Percentiles rank a stretch among this genome's conserved stretches.
Conservation (phyloP, 2,113 vertebrate species). For the Macrotis lagotis region DNA sequence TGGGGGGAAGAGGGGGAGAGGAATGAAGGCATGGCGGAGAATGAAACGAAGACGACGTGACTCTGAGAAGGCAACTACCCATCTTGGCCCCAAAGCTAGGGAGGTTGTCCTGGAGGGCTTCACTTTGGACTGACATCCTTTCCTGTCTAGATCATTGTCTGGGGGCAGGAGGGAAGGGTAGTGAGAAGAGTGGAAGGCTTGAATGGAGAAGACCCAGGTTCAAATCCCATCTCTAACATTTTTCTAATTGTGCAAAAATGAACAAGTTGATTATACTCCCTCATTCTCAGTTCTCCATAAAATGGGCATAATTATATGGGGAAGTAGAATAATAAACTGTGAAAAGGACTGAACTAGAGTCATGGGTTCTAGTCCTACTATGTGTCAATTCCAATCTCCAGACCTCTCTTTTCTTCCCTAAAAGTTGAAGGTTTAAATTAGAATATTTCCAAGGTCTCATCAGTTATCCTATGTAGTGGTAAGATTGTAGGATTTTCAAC, state of each 20-base stretch:
- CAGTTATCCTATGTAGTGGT: background rate
- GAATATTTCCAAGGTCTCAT: background rate
- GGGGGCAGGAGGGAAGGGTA: too few relatives aligned
- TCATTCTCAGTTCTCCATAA: background rate
- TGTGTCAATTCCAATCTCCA: background rate
- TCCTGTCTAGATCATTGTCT: background rate
- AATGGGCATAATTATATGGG: background rate
- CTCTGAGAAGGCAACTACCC: background rate
- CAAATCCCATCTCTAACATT: background rate
- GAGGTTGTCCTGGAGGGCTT: background rate
- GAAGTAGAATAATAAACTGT: background rate
- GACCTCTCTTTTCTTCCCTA: background rate
- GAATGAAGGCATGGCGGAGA: constrained; percentile 74
- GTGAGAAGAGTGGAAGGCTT: background rate
- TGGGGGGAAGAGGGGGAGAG: constrained; percentile 65
- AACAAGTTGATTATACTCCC: constrained; percentile 1
- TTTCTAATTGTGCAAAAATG: background rate
- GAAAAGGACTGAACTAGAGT: background rate
- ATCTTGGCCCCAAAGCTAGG: background rate
- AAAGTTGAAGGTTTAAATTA: background rate
- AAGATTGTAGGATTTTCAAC: background rate
- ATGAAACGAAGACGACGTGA: constrained; percentile 37
- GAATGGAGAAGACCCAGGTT: background rate
- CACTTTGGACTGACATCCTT: background rate
- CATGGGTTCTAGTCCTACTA: background rate